A percentile compares a stretch with the other conserved stretches of the same genome.
phyloP scores from a whole-genome alignment of 2,797 vertebrate species.

The Tauraco hartlaubi region DNA sequence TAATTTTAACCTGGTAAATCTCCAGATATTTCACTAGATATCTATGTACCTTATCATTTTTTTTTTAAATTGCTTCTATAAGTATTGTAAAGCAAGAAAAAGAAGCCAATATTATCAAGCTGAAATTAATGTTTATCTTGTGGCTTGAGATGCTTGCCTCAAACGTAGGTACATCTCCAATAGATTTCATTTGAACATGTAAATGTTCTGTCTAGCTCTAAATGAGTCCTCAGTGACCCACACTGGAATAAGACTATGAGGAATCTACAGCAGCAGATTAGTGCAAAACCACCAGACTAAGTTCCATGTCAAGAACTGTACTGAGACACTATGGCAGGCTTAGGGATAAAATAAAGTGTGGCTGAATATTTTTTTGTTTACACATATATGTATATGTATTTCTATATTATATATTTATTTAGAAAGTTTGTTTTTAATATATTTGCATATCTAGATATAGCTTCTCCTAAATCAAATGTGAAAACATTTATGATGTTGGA shows the following conservation, averaged over 20 bases:
- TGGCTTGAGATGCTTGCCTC: neutral
- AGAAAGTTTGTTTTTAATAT: neutral
- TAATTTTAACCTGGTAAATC: neutral
- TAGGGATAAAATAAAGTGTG: neutral
- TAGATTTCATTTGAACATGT: neutral
- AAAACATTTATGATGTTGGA: neutral
- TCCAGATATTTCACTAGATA: neutral
- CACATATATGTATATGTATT: too few relatives aligned
- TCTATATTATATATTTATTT: neutral
- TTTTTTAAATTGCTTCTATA: neutral
- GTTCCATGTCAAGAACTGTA: neutral
- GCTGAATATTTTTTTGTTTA: neutral
- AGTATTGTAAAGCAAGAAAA: neutral
- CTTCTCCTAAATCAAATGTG: neutral
- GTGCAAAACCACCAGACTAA: neutral
- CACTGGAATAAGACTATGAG: neutral
- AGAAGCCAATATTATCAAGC: neutral
- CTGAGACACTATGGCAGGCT: neutral
- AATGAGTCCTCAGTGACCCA: neutral
- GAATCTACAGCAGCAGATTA: neutral
- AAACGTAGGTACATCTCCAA: neutral
- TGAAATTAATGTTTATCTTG: neutral
- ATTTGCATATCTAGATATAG: neutral
- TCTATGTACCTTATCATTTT: too few relatives aligned
- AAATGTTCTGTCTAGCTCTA: neutral